Evolutionary conservation across 2,797 vertebrate species (phyloP), one percentile per base, ranked within the genome.

Genomic region (Oophaga sylvatica): DNA sequence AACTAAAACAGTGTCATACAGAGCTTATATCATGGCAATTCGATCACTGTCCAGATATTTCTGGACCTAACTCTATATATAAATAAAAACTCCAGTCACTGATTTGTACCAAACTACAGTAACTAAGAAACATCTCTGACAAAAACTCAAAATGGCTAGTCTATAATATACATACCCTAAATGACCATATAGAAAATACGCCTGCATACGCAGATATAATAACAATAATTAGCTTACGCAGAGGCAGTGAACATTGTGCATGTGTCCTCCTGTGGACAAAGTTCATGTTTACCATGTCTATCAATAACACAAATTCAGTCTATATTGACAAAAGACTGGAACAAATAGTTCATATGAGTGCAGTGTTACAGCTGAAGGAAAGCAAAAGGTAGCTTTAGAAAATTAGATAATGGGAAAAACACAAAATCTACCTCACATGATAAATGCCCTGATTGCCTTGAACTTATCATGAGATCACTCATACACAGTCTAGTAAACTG

Each of bases 321-420:
- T 35, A 59, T 59, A 76, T 83, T 88, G 77, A 80, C 87, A 84
- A 41, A 75, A 59, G 81, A 56, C 45, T 78, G 60, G n/a, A 41
- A 57, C 77, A 71, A 85, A 81, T 31, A 85, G 31, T 75, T 22
- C 19, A 67, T 20, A 17, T 8, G 13, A 81, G 17, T 29, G 31
- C 57, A 31, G 11, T 63, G 2, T 59, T 3, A 87, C 10, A n/a
- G 26, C 65, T 48, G 79, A 56, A 8, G 20, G 56, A 60, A 79
- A 63, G 73, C 48, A 48, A 59, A 67, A 59, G 68, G 60, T n/a
- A 60, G 31, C 29, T 84, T 31, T 60, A 76, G 31, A 22, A 12
- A 77, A 76, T 48, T 35, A 22, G 29, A 12, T 35, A 65, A 48
- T 75, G 71, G 83, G 70, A 86, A 86, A 35, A 70, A 70, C 2